phyloP scores from a whole-genome alignment of 2,888 invertebrate species.

The Campoplex capitator region DNA sequence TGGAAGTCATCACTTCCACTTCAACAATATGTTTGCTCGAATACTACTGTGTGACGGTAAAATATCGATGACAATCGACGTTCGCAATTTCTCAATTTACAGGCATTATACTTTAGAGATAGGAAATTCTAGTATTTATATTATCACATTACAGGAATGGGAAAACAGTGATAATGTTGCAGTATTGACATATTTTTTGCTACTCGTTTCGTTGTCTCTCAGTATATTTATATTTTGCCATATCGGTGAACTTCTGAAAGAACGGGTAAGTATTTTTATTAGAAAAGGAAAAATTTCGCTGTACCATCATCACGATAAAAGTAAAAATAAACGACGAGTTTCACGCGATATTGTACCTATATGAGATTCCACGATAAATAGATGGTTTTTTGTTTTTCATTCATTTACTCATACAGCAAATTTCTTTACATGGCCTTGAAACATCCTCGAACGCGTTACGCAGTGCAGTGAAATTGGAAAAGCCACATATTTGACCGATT shows the following conservation, averaged over 20 bases:
- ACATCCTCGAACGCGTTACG: background rate
- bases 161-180: conserved; percentile 70
- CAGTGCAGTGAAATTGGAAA: conserved; percentile 71
- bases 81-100: background rate
- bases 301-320: no score
- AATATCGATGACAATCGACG: background rate
- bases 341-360: no score
- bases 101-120: background rate
- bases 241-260: conserved; percentile 77
- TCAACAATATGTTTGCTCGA: conserved; percentile 79
- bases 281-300: no score
- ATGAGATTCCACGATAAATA: no score
- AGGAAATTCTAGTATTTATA: background rate
- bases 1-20: conserved; percentile 79
- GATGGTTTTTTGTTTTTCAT: no score
- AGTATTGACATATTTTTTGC: conserved; percentile 69
- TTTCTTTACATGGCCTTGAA: no score
- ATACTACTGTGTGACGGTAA: conserved; percentile 79
- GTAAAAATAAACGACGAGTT: no score
- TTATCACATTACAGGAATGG: conserved; percentile 72
- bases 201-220: conserved; percentile 71
- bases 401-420: no score
- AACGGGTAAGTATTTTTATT: conserved; percentile 72
- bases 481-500: conserved; percentile 76
- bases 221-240: conserved; percentile 80